These are phyloP conservation scores for Camponotus floridanus DNA, from an alignment of 1,140 invertebrate species.

Conservation along the genomic window DNA sequence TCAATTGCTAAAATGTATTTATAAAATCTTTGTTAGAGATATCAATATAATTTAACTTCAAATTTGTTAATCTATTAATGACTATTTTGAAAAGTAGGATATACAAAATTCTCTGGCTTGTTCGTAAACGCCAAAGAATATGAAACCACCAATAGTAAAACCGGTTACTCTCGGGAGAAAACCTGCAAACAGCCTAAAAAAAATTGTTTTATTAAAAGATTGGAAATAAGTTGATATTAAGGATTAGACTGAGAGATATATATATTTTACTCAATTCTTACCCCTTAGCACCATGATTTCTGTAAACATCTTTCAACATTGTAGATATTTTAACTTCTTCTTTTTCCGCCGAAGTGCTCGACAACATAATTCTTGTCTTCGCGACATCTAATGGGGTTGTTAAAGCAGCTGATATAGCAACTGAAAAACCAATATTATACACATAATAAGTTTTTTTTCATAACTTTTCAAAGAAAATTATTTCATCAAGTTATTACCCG, in stretches of 20 bases:
- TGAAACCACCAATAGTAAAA: slow-evolving; percentile 96
- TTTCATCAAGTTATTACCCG: slow-evolving; percentile 86
- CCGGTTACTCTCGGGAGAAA: slow-evolving; percentile 93
- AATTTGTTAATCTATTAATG: not conserved
- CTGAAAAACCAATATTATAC: slow-evolving; percentile 81
- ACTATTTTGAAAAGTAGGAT: slow-evolving; percentile 29
- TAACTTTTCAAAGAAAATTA: not conserved
- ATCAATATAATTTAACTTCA: slow-evolving; percentile 28
- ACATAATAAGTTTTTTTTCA: not conserved
- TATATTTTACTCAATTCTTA: slow-evolving; percentile 78
- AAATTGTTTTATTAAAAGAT: slow-evolving; percentile 46
- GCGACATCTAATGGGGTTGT: slow-evolving; percentile 98
- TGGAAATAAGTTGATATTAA: not conserved
- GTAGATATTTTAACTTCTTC: slow-evolving; percentile 77
- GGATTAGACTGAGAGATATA: not conserved
- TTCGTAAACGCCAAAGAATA: slow-evolving; percentile 98
- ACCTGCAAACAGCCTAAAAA: slow-evolving; percentile 94
- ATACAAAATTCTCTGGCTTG: slow-evolving; percentile 82
- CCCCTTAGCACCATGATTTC: slow-evolving; percentile 90
- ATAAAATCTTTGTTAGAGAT: slow-evolving; percentile 1
- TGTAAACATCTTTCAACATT: slow-evolving; percentile 88
- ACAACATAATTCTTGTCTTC: slow-evolving; percentile 98
- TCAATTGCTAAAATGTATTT: not conserved
- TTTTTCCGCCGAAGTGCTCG: slow-evolving; percentile 77
- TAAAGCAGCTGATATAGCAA: slow-evolving; percentile 92